These are phyloP conservation scores for Hirtodrosophila trivittata DNA, from an alignment of 2,888 invertebrate species.

Conservation along the genomic window DNA sequence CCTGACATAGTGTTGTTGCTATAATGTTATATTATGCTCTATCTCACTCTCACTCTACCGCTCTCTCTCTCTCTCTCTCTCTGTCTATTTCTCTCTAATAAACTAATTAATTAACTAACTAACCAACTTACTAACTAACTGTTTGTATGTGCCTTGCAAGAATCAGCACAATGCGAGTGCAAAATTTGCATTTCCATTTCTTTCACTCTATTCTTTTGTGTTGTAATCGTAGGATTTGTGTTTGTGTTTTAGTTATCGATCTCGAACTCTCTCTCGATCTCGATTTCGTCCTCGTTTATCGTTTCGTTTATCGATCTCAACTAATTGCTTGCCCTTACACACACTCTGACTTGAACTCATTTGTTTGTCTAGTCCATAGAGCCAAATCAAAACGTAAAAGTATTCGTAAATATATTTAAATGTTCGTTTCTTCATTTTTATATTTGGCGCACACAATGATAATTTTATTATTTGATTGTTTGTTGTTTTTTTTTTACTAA, in stretches of 20 bases:
- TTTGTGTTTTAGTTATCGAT: conserved; percentile 47
- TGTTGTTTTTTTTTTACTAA: conserved; percentile 20
- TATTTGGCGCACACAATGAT: conserved; percentile 52
- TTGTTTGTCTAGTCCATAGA: conserved; percentile 36
- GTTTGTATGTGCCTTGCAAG: conserved; percentile 72
- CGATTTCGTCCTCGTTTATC: conserved; percentile 18
- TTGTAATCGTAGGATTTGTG: conserved; percentile 71
- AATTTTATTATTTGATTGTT: conserved; percentile 26
- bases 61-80: conserved; percentile 38
- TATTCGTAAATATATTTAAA: conserved; percentile 22
- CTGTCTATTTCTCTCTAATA: conserved; percentile 39
- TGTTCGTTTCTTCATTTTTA: conserved; percentile 30
- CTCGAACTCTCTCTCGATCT: background rate
- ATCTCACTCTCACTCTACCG: conserved; percentile 40
- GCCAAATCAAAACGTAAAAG: conserved; percentile 22
- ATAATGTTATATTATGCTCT: conserved; percentile 48
- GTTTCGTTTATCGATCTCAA: conserved; percentile 21
- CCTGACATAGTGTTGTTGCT: conserved; percentile 73
- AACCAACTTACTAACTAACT: conserved; percentile 46
- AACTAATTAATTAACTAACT: conserved; percentile 23
- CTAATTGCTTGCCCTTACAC: conserved; percentile 61
- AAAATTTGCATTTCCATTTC: conserved; percentile 65
- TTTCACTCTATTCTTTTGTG: conserved; percentile 39
- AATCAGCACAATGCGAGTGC: conserved; percentile 59
- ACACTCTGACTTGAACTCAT: conserved; percentile 34